Evolutionary conservation across 2,113 vertebrate species (phyloP).

Genomic region (Vanacampus margaritifer): DNA sequence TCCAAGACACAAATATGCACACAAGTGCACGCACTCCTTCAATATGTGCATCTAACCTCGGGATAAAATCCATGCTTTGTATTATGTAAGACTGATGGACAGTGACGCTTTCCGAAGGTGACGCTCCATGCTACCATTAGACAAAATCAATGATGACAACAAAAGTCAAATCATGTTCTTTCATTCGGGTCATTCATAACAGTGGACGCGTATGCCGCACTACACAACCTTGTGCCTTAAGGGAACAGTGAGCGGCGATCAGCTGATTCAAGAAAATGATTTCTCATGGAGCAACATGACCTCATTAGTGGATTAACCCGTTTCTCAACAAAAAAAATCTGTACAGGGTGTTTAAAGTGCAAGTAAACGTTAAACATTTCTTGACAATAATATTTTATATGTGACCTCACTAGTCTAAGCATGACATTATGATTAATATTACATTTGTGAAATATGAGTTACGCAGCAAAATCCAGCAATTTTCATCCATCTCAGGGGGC

Average conservation of each 20-base stretch:
- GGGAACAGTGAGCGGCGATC: neutral
- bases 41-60: neutral
- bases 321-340: neutral
- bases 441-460: too few species aligned
- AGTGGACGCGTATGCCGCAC: neutral
- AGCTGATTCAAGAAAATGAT: neutral
- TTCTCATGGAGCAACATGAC: slow-evolving; percentile 1
- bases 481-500: too few species aligned
- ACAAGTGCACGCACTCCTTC: neutral
- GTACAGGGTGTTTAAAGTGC: neutral
- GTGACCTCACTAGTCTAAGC: too few species aligned
- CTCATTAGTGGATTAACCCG: neutral
- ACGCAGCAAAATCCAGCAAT: too few species aligned
- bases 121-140: neutral
- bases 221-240: neutral
- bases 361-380: too few species aligned
- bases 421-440: too few species aligned
- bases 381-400: too few species aligned
- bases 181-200: neutral
- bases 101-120: slow-evolving; percentile 3
- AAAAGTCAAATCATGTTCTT: neutral
- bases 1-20: neutral
- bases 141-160: neutral
- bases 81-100: slow-evolving; percentile 1
- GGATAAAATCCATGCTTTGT: neutral